Conservation (phyloP, 2,113 vertebrate genomes). For the Dromiciops gliroides region DNA sequence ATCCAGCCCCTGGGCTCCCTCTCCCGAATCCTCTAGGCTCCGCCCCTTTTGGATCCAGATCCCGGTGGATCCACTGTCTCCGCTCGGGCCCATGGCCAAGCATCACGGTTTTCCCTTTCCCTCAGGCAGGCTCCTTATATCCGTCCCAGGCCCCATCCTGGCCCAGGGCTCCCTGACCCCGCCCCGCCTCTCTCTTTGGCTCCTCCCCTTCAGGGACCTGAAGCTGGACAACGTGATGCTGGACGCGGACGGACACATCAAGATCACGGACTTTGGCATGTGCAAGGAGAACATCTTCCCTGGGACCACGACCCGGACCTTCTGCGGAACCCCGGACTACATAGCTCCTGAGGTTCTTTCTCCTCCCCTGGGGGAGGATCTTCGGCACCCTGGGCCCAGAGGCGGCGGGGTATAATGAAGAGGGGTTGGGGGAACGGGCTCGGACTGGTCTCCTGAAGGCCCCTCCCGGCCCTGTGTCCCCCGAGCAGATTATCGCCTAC, state of each 20-base stretch:
- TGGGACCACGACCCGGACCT: conserved; percentile 90
- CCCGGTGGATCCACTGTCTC: background rate
- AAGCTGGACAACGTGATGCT: conserved; percentile 95
- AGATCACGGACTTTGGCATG: conserved; percentile 96
- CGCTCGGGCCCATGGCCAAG: background rate
- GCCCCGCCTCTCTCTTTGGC: background rate
- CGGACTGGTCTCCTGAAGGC: background rate
- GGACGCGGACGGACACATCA: conserved; percentile 93
- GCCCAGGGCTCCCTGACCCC: conserved; percentile 45
- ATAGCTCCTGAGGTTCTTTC: conserved; percentile 91
- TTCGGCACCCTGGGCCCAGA: background rate
- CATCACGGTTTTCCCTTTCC: background rate
- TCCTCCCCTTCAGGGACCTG: conserved; percentile 85
- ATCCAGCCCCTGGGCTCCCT: too few relatives aligned
- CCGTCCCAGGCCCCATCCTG: background rate
- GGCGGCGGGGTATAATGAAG: background rate
- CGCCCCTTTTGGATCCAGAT: background rate
- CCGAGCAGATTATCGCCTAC: conserved; percentile 91
- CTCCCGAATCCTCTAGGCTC: background rate
- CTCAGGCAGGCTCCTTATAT: too few relatives aligned
- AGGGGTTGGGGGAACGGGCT: background rate
- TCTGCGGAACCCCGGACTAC: conserved; percentile 95
- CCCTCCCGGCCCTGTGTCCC: background rate
- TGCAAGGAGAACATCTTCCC: conserved; percentile 92
- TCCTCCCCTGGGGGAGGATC: background rate